phyloP scores from a whole-genome alignment of 2,113 vertebrate genomes.

The Oreocharis arfaki region DNA sequence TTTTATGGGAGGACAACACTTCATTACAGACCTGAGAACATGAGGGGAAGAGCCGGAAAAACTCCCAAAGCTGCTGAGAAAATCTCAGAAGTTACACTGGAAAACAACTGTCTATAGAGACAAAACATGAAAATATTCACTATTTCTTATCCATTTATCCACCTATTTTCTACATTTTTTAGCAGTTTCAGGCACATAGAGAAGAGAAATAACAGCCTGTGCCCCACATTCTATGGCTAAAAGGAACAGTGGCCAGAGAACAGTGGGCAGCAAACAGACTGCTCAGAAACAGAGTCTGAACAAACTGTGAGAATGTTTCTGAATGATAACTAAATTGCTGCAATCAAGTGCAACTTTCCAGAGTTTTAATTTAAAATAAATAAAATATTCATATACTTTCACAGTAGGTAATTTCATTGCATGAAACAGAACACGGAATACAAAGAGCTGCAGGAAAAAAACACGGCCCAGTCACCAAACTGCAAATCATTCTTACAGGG shows the following conservation, averaged over 20 bases:
- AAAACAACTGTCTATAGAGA: neutral
- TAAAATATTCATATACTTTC: neutral
- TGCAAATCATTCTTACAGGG: neutral
- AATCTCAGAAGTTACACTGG: neutral
- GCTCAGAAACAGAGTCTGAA: too few species aligned
- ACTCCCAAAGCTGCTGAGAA: neutral
- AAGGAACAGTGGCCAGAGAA: neutral
- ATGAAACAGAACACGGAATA: neutral
- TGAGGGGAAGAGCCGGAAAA: neutral
- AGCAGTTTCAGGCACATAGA: neutral
- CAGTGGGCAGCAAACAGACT: accelerated
- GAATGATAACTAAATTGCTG: neutral
- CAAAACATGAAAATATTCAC: neutral
- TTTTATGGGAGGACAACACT: constrained; percentile 24
- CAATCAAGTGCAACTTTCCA: neutral
- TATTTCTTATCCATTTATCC: neutral
- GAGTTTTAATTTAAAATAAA: neutral
- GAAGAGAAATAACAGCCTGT: neutral
- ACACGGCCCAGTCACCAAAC: accelerated
- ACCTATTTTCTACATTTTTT: neutral
- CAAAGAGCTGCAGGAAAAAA: neutral
- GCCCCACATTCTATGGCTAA: accelerated
- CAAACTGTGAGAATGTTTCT: neutral
- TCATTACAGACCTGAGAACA: constrained; percentile 3
- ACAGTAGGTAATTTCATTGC: neutral